These are phyloP conservation scores for Catostylus mosaicus DNA, from an alignment of 30 jellyfish, hydroid and myxozoan species.

Conservation along the genomic window DNA sequence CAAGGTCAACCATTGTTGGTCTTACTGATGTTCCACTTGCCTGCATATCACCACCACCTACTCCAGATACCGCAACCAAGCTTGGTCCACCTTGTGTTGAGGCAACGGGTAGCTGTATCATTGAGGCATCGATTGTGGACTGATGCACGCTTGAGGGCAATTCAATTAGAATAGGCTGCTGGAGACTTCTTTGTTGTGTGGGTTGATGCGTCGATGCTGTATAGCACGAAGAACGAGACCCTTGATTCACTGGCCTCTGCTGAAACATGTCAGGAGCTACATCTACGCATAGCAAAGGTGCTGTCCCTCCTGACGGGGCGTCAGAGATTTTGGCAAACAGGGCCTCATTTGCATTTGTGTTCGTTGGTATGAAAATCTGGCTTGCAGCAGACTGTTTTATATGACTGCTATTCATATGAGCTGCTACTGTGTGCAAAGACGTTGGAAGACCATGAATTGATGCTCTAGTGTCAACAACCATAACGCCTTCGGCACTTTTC, in stretches of 20 bases:
- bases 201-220: background rate
- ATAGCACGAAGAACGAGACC: background rate
- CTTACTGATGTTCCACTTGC: slow-evolving; percentile 29
- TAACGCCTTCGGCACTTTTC: too few species aligned
- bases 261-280: background rate
- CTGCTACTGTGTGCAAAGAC: background rate
- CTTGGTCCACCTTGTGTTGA: background rate
- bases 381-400: slow-evolving; percentile 1
- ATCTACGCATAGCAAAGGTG: background rate
- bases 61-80: background rate
- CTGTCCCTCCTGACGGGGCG: too few species aligned
- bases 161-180: slow-evolving; percentile 10
- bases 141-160: background rate
- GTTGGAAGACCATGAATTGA: background rate
- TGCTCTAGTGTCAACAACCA: too few species aligned
- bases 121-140: slow-evolving; percentile 25
- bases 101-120: slow-evolving; percentile 14
- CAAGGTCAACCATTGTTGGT: slow-evolving; percentile 78
- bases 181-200: background rate
- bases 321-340: background rate
- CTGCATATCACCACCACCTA: background rate
- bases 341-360: background rate
- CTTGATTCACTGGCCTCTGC: background rate
- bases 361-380: background rate
- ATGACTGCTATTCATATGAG: background rate